These are phyloP conservation scores for Corythornis cristatus DNA, from an alignment of 2,113 vertebrate genomes.

Conservation along the genomic window DNA sequence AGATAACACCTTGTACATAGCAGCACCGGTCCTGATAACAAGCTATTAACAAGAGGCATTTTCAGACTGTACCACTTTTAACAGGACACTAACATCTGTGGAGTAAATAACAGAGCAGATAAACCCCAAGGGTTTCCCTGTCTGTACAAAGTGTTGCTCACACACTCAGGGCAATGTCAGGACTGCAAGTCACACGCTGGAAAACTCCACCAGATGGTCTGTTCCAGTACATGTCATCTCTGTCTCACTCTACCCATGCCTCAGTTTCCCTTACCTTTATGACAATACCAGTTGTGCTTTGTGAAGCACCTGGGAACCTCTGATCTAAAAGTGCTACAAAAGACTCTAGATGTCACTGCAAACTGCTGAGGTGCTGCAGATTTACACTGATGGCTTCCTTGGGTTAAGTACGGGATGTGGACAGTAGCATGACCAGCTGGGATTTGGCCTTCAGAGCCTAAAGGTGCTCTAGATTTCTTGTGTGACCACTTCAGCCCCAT, in stretches of 20 bases:
- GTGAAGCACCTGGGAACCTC: background rate
- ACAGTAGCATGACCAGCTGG: background rate
- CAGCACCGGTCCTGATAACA: background rate
- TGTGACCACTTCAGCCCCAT: background rate
- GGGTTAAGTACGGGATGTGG: background rate
- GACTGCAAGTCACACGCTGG: background rate
- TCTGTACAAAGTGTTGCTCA: background rate
- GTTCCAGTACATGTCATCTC: background rate
- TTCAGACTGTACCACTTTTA: background rate
- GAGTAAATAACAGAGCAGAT: background rate
- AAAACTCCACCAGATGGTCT: background rate
- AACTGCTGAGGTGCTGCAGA: background rate
- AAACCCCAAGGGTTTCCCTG: background rate
- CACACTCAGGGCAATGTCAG: background rate
- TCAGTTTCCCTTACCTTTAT: background rate
- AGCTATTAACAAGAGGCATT: constrained; percentile 11
- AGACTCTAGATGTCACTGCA: background rate
- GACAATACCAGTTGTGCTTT: background rate
- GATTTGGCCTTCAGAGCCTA: background rate
- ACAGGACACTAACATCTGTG: background rate
- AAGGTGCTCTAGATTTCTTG: background rate
- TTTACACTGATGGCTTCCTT: background rate
- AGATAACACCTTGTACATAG: background rate
- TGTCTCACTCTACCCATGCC: background rate
- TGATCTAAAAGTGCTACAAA: background rate